A percentile compares a stretch with the other conserved stretches of the same genome.
These are phyloP conservation scores for Micrasema longulum DNA, from an alignment of 1,140 invertebrate species.

Conservation along the genomic window DNA sequence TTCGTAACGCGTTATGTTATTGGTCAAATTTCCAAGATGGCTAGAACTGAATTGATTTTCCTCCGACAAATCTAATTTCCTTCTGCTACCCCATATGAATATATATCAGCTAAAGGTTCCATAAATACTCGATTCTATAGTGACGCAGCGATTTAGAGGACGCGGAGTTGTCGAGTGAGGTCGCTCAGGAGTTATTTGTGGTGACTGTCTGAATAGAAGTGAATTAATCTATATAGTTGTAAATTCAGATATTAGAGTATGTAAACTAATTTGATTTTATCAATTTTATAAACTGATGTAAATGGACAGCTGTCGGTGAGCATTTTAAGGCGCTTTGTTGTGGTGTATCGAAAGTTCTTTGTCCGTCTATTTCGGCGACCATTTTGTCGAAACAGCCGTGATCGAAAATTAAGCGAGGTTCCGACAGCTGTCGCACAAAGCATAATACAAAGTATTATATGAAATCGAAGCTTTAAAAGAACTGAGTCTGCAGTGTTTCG, in stretches of 20 bases:
- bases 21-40: no score
- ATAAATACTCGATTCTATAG: not conserved
- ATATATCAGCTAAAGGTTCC: no score
- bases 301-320: slow-evolving; percentile 37
- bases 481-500: slow-evolving; percentile 45
- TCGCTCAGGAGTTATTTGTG: no score
- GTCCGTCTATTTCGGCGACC: slow-evolving; percentile 42
- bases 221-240: not conserved
- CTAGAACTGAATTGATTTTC: no score
- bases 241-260: slow-evolving; percentile 36
- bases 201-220: not conserved
- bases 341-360: slow-evolving; percentile 42
- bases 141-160: not conserved
- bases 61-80: no score
- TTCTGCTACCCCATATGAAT: no score
- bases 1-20: no score
- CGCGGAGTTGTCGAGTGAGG: not conserved
- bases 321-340: slow-evolving; percentile 1
- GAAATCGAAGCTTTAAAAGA: slow-evolving; percentile 46
- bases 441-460: slow-evolving; percentile 41
- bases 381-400: slow-evolving; percentile 45
- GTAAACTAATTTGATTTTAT: slow-evolving; percentile 34
- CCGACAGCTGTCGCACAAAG: slow-evolving; percentile 45
- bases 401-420: slow-evolving; percentile 41
- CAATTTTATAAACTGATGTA: slow-evolving; percentile 36